A percentile compares a stretch with the other conserved stretches of the same genome.
phyloP scores from a whole-genome alignment of 37 sponge, comb jelly and placozoan genomes.

The Lycopodina hypogea region DNA sequence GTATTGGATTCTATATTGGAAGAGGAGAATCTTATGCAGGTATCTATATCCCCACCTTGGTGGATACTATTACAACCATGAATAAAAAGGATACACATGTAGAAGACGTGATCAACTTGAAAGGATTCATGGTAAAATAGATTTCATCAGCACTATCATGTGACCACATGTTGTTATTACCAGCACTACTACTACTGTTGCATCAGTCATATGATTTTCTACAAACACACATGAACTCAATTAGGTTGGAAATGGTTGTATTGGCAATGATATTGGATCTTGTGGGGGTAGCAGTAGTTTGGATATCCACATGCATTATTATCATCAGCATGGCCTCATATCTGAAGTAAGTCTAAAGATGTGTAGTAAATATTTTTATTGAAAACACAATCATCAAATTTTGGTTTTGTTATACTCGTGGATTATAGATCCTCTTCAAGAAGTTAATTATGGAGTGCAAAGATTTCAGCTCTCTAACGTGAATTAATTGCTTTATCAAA shows the following conservation, averaged over 20 bases:
- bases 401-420: not conserved
- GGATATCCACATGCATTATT: constrained; percentile 63
- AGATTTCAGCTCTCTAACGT: constrained; percentile 14
- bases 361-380: not conserved
- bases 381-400: too few relatives aligned
- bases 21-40: constrained; percentile 88
- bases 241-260: constrained; percentile 82
- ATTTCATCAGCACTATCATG: not conserved
- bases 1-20: not conserved
- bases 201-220: not conserved
- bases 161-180: too few relatives aligned
- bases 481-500: not conserved
- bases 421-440: constrained; percentile 14
- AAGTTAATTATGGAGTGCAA: constrained; percentile 10
- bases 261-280: constrained; percentile 59
- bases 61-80: constrained; percentile 21
- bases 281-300: constrained; percentile 38
- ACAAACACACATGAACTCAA: not conserved
- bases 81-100: constrained; percentile 22
- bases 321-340: constrained; percentile 55
- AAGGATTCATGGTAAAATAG: constrained; percentile 63
- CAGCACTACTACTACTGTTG: too few relatives aligned
- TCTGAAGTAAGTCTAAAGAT: constrained; percentile 43
- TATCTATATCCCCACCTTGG: constrained; percentile 77
- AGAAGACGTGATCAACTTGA: constrained; percentile 54